Percentiles rank a stretch among this genome's conserved stretches.
phyloP scores from a whole-genome alignment of 2,888 invertebrate species.

The Nasonia oneida region DNA sequence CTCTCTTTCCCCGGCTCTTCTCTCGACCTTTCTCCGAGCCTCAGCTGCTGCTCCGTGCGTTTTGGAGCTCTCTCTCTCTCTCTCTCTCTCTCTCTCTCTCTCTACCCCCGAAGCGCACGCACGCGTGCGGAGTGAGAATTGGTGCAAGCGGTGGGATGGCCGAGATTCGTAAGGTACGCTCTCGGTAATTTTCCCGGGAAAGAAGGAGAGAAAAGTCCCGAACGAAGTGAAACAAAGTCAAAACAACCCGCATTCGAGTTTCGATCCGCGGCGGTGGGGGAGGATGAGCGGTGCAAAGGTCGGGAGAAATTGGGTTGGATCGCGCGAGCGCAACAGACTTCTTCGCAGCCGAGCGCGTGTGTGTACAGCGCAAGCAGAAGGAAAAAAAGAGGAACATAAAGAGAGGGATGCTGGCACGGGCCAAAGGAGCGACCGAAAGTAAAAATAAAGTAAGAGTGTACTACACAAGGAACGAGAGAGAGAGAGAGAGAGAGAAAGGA shows the following conservation, averaged over 20 bases:
- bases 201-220: not conserved
- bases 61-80: not conserved
- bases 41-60: not conserved
- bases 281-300: conserved; percentile 35
- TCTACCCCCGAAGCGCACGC: not conserved
- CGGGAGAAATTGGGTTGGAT: conserved; percentile 56
- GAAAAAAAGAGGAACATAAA: conserved; percentile 48
- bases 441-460: too few relatives aligned
- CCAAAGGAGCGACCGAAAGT: conserved; percentile 58
- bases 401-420: conserved; percentile 29
- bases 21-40: conserved; percentile 21
- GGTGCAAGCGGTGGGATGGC: not conserved
- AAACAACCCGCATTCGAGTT: conserved; percentile 25
- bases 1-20: not conserved
- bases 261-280: conserved; percentile 40
- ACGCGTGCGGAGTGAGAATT: not conserved
- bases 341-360: conserved; percentile 1
- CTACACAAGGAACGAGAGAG: too few relatives aligned
- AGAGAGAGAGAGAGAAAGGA: conserved; percentile 41
- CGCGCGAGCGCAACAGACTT: conserved; percentile 48
- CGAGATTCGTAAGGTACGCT: conserved; percentile 25
- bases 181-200: conserved; percentile 16
- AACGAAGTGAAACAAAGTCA: not conserved
- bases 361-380: conserved; percentile 7
- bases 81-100: not conserved